Base-by-base conservation (phyloP, 1,140 invertebrate genomes). In the Apis dorsata region DNA sequence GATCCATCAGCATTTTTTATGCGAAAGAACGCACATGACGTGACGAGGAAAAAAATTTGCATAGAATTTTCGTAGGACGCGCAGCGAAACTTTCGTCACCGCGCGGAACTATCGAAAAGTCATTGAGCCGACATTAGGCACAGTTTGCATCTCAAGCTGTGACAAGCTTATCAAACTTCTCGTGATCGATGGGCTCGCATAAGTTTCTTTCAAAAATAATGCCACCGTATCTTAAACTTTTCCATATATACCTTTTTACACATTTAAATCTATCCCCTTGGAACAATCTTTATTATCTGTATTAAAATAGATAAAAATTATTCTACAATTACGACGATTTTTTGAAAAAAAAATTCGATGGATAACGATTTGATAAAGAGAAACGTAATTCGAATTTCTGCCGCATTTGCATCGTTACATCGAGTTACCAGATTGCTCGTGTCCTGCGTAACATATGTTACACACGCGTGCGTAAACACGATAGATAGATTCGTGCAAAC, bases 11-110 rank as follows among this genome's bases (percentile, higher is more conserved):
- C 89, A 91, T 92, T 93, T 92, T 92, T 92, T 91, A 89, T 92
- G 92, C 90, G 92, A 92, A 93, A 91, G 84, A 71, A 71, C 83
- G 84, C 93, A 93, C 90, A 80, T 93, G 92, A 92, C 91, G 90
- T 93, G 92, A 94, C 92, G 84, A 83, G 79, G 91, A 92, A 92
- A 93, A 93, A 93, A 94, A 93, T 93, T 94, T 92, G 88, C 93
- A 93, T 94, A 55, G 90, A 71, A 91, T 93, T 92, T 91, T 91
- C 91, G 89, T 88, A 10, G 87, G 81, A 82, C 44, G 62, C 68
- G 17, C 69, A 17, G 74, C 69, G 68, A 68, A 72, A 15, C 77
- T 71, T 80, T 78, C 84, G 78, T 89, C 90, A 90, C 81, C 82
- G 15, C 63, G 55, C 24, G 84, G 85, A 91, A 92, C 90, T 94